Conservation (phyloP, 2,113 vertebrate species). For the Xenopus borealis region DNA sequence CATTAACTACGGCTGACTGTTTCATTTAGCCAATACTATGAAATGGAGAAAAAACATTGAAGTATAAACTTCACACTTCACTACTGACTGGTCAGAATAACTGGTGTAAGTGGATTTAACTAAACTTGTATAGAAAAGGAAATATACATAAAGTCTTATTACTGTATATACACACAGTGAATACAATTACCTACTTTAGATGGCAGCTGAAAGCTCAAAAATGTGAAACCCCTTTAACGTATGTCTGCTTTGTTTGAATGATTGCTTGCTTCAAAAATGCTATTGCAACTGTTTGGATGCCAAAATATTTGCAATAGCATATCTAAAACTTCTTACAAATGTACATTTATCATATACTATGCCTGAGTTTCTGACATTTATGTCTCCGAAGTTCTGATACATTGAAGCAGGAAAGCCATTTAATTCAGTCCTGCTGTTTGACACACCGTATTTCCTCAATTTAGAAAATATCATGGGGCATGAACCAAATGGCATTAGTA, state of each 20-base stretch:
- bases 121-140: too few species aligned
- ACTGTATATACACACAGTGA: too few species aligned
- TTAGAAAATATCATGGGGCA: background rate
- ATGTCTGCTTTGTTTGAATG: background rate
- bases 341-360: background rate
- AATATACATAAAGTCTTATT: too few species aligned
- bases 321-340: background rate
- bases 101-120: too few species aligned
- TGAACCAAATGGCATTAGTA: background rate
- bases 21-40: too few species aligned
- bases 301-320: background rate
- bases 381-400: background rate
- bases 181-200: too few species aligned
- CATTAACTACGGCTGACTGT: too few species aligned
- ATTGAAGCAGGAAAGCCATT: background rate
- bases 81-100: too few species aligned
- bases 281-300: background rate
- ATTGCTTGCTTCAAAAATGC: background rate
- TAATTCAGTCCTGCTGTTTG: conserved; percentile 3
- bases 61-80: too few species aligned
- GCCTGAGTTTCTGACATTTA: conserved; percentile 5
- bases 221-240: too few species aligned
- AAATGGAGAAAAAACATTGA: too few species aligned
- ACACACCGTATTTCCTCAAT: background rate
- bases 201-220: too few species aligned